Evolutionary conservation across 2,888 invertebrate genomes (phyloP).

Genomic region (Apamea crenata): DNA sequence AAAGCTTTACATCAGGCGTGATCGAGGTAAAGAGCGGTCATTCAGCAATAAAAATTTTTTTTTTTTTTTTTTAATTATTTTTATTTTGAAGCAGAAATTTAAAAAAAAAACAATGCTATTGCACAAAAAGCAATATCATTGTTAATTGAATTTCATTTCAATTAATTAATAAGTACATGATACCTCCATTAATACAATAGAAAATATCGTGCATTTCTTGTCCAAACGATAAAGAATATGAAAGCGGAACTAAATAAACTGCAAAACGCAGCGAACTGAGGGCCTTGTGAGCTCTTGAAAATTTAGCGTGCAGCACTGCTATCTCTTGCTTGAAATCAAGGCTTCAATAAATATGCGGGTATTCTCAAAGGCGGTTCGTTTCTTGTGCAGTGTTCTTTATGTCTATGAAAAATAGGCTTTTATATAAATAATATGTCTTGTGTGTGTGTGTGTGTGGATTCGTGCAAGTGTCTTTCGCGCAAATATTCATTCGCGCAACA

Average conservation of each 20-base stretch:
- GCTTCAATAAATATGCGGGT: constrained; percentile 33
- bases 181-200: neutral
- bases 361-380: constrained; percentile 7
- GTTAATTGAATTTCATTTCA: neutral
- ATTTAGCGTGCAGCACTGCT: constrained; percentile 15
- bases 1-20: neutral
- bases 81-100: neutral
- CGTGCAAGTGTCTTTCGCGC: no score
- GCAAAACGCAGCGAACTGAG: constrained; percentile 19
- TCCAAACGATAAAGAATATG: neutral
- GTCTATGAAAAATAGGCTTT: neutral
- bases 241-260: constrained; percentile 39
- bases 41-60: neutral
- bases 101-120: no score
- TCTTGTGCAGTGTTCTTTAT: neutral
- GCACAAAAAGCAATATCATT: neutral
- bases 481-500: no score
- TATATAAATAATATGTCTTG: neutral
- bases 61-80: neutral
- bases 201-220: neutral
- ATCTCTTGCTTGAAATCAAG: constrained; percentile 32
- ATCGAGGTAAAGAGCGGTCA: no score
- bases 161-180: neutral
- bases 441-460: neutral
- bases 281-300: constrained; percentile 28